Conservation (phyloP, 2,888 invertebrate species). For the Tupiocoris notatus region DNA sequence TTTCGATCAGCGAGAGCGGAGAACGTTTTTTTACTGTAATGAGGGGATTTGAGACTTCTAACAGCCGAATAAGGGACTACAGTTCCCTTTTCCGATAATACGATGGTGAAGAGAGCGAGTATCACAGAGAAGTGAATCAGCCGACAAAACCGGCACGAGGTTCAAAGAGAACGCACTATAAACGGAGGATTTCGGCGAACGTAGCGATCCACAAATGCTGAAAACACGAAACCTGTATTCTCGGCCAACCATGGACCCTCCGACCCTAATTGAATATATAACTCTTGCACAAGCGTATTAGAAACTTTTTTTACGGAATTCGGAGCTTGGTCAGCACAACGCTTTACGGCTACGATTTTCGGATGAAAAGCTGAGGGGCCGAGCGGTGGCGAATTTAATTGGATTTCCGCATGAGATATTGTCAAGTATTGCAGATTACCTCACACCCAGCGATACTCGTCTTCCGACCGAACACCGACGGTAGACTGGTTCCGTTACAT, state of each 20-base stretch:
- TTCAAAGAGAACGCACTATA: neutral
- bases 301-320: constrained; percentile 28
- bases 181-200: neutral
- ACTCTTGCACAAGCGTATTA: constrained; percentile 30
- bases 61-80: neutral
- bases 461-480: neutral
- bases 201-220: constrained; percentile 6
- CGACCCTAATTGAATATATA: constrained; percentile 32
- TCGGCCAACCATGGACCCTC: neutral
- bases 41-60: neutral
- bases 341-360: constrained; percentile 21
- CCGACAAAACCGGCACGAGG: neutral
- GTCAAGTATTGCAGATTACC: constrained; percentile 36
- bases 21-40: neutral
- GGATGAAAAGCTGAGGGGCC: neutral
- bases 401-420: constrained; percentile 39
- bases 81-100: neutral
- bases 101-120: neutral
- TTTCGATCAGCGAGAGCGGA: too few relatives aligned
- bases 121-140: neutral
- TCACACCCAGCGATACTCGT: neutral
- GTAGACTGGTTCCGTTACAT: too few relatives aligned
- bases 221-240: constrained; percentile 11
- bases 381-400: constrained; percentile 25
- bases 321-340: constrained; percentile 23